Conservation (phyloP, 2,113 vertebrate genomes). For the Siniperca chuatsi region DNA sequence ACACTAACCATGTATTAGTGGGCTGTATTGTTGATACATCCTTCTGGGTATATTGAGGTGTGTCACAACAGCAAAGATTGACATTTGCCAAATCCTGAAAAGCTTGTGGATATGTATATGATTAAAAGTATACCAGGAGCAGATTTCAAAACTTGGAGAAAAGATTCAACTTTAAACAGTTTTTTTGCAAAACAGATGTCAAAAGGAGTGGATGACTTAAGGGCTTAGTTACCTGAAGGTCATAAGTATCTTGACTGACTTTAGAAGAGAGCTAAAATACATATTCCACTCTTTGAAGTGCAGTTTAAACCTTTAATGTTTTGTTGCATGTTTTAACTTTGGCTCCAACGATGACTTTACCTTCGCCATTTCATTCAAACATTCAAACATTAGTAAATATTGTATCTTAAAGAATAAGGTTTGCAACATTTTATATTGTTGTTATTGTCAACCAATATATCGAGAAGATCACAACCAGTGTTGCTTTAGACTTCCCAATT, state of each 20-base stretch:
- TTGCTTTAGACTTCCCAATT: too few species aligned
- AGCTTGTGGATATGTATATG: slow-evolving; percentile 37
- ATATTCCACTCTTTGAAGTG: slow-evolving; percentile 14
- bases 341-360: neutral
- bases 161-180: neutral
- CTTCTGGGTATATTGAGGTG: slow-evolving; percentile 27
- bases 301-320: slow-evolving; percentile 13
- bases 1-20: slow-evolving; percentile 44
- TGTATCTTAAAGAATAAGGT: neutral
- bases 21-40: slow-evolving; percentile 41
- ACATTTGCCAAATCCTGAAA: slow-evolving; percentile 63
- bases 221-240: slow-evolving; percentile 41
- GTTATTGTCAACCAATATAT: too few species aligned
- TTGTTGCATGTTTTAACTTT: slow-evolving; percentile 23
- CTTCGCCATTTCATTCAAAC: neutral
- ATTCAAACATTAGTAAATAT: neutral
- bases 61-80: slow-evolving; percentile 46
- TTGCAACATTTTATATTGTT: neutral
- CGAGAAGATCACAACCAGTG: neutral
- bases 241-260: slow-evolving; percentile 6
- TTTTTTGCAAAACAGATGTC: slow-evolving; percentile 47
- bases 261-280: neutral
- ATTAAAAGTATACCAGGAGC: slow-evolving; percentile 28
- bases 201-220: slow-evolving; percentile 46
- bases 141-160: slow-evolving; percentile 32